phyloP scores from a whole-genome alignment of 2,797 vertebrate genomes.

The Babyrousa celebensis region DNA sequence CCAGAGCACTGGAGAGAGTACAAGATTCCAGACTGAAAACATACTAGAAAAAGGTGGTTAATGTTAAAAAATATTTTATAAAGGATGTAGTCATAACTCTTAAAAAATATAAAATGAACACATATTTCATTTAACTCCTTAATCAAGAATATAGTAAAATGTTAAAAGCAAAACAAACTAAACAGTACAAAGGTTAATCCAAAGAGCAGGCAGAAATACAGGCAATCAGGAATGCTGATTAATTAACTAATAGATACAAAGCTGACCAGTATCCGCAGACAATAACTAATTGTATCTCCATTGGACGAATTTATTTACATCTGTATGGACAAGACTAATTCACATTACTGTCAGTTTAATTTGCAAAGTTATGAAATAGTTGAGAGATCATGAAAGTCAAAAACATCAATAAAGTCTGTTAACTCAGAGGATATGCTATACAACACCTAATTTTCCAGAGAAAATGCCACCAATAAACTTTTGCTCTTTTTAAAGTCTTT shows the following conservation, averaged over 20 bases:
- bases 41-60: background rate
- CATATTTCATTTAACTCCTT: background rate
- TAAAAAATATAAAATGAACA: constrained; percentile 14
- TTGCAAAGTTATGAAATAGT: background rate
- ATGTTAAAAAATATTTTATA: background rate
- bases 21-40: background rate
- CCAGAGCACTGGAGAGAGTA: background rate
- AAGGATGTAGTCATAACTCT: background rate
- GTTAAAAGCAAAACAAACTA: background rate
- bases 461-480: background rate
- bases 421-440: background rate
- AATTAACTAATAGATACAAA: background rate
- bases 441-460: background rate
- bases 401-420: background rate
- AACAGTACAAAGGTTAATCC: background rate
- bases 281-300: background rate
- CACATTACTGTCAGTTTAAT: background rate
- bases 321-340: background rate
- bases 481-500: background rate
- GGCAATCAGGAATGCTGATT: background rate
- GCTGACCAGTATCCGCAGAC: background rate
- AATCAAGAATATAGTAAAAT: background rate
- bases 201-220: background rate
- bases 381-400: background rate
- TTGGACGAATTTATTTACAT: background rate